Base-by-base conservation (phyloP, 2,113 vertebrate species). In the Clupea harengus region DNA sequence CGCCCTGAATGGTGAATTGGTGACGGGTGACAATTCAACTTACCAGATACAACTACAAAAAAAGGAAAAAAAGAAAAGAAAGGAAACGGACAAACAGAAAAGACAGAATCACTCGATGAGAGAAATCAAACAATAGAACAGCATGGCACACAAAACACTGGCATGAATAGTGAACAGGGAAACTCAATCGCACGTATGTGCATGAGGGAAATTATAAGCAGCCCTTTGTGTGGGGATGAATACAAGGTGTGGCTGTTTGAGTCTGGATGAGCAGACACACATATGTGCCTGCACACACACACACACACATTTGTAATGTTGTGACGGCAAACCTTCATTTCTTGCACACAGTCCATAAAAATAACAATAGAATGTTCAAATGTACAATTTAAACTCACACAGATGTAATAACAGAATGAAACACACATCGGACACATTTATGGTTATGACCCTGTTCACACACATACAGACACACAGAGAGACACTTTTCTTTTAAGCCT, bases 11-110 rank as follows among this genome's bases (percentile, higher is more conserved):
- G 92, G 96, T 95, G 95, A 97, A 96, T 95, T 95, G 97, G 96
- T 98, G 97, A 97, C 93, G 94, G 97, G 97, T 96, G 97, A 98
- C 96, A 98, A 96, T 96, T 98, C 97, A 98, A 99, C 98, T 99
- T 99, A 99, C 98, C 98, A 98, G 97, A 99, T 93, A 97, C 92
- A 96, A 99, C 98, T 99, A 97, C 97, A 99, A 98, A 91, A 91
- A 91, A 95, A 94, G 95, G 92, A 96, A 95, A 96, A 96, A 94
- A 95, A 93, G 95, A 95, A 94, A 96, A 96, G 93, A n/a, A 90
- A 85, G 87, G 28, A 82, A 91, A 94, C 93, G 93, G 91, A 94
- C 93, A 92, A 93, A 93, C 92, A 92, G 94, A 94, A 88, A 57
- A 87, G 81, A 45, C 0, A 22, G 78, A 83, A 20, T 39, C 72